Evolutionary conservation across 1,140 invertebrate genomes (phyloP), one percentile per base, ranked within the genome.

Genomic region (Drosophila littoralis): DNA sequence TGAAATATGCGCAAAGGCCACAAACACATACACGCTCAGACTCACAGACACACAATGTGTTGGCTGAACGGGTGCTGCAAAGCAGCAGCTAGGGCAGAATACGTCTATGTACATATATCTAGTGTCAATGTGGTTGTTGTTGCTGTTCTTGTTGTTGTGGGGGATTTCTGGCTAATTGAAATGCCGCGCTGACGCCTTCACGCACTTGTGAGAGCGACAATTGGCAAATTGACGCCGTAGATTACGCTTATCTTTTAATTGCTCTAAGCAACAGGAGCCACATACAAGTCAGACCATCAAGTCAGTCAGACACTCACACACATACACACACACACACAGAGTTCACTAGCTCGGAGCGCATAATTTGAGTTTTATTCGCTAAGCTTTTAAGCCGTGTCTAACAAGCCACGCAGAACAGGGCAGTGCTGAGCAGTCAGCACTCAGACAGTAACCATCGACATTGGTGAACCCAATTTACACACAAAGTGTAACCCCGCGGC

Each of bases 161-260:
- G 69, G 52, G 58, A 54, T 61, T 76, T 43, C 22, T 57, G 54
- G 63, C 79, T 83, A 89, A 88, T 88, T 88, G 76, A 88, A 88
- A 89, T 80, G 69, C 76, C 72, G 45, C 76, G 59, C 67, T 76
- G 66, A 88, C 79, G 77, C 71, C 79, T 83, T 89, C 71, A 83
- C 83, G 83, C 79, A 89, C 78, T 88, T 79, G 77, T 83, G 79
- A 60, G 67, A 65, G 52, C 54, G 68, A 72, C 79, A 88, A 85
- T 88, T 85, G 82, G 77, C 79, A 88, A 79, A 79, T 79, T 79
- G 68, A 76, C 73, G 76, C 76, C 67, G 61, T 67, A 88, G 83
- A 88, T 88, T 80, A 89, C 63, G 79, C 83, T 89, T 89, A 88
- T 88, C 83, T 79, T 80, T 88, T 88, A 88, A 88, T 88, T 89